phyloP scores from a whole-genome alignment of 1,140 invertebrate species.

The Subanguina moxae region DNA sequence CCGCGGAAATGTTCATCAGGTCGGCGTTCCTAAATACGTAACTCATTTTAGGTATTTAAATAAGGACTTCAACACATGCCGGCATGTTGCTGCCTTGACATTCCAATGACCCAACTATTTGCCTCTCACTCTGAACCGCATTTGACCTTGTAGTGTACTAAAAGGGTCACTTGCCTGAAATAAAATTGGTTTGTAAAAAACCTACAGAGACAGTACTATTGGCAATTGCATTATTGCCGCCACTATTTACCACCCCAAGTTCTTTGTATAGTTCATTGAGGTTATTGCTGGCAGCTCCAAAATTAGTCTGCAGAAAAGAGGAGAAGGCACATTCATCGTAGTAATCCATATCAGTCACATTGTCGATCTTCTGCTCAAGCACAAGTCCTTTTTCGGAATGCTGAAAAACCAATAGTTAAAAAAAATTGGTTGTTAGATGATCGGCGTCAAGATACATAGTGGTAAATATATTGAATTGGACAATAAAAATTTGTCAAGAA shows the following conservation, averaged over 20 bases:
- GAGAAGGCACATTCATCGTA: conserved; percentile 24
- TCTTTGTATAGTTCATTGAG: conserved; percentile 34
- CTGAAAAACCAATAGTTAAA: conserved; percentile 11
- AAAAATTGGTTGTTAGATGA: too few relatives aligned
- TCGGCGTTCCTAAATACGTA: conserved; percentile 19
- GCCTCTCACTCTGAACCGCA: conserved; percentile 18
- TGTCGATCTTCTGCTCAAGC: conserved; percentile 19
- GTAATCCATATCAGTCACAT: conserved; percentile 16
- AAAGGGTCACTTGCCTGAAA: neutral
- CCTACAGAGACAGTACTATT: neutral
- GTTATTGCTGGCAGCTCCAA: conserved; percentile 22
- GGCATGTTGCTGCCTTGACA: conserved; percentile 5
- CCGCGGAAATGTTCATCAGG: conserved; percentile 17
- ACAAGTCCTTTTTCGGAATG: conserved; percentile 24
- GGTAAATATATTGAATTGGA: too few relatives aligned
- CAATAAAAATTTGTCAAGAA: too few relatives aligned
- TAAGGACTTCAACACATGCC: too few relatives aligned
- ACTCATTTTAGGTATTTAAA: too few relatives aligned
- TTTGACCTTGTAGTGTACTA: neutral
- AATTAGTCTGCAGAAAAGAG: conserved; percentile 26
- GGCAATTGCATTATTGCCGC: neutral
- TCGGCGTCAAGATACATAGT: too few relatives aligned
- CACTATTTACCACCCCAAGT: conserved; percentile 2
- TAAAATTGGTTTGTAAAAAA: neutral
- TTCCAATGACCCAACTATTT: conserved; percentile 28